Evolutionary conservation across 2,888 invertebrate species (phyloP), one percentile per base, ranked within the genome.

Genomic region (Drosophila borealis): DNA sequence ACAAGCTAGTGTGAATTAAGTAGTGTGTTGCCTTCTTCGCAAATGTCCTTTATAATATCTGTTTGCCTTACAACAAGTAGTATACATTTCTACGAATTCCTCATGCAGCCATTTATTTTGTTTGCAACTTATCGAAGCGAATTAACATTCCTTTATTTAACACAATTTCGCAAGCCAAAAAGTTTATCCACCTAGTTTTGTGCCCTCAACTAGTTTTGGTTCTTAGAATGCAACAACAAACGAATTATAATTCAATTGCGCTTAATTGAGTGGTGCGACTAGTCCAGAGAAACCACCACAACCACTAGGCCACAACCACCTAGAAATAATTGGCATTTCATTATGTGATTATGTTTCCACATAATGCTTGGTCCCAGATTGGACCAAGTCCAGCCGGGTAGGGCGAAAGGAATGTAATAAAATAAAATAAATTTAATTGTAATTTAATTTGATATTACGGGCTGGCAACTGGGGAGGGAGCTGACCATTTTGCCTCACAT

Each of bases 191-290:
- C n/a, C 39, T 34, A 36, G 1, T 19, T 13, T 61, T 14, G n/a
- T 8, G 44, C 36, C 8, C 39, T 59, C 53, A 29, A 57, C 55
- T 34, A 59, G 34, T 59, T 71, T 46, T 14, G 57, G 66, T 68
- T 56, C 42, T 55, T 42, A 11, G 51, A 62, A 56, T 77, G 67
- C 53, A 44, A 54, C 33, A 42, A 66, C 41, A 34, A 66, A 68
- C 69, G 82, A 83, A 88, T 82, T 85, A 82, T 80, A 77, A 82
- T 88, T 88, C 68, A 80, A 85, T 83, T 82, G 83, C 51, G 70
- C 72, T 77, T 86, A 85, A 83, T 83, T 85, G 74, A 83, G 86
- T 88, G 78, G 61, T 74, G 57, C 68, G 57, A 46, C 53, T 60
- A 62, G 51, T 19, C 13, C 11, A 34, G 48, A 46, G 54, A 33